These are phyloP conservation scores for Carduelis carduelis DNA, from an alignment of 2,797 vertebrate genomes.

Conservation along the genomic window DNA sequence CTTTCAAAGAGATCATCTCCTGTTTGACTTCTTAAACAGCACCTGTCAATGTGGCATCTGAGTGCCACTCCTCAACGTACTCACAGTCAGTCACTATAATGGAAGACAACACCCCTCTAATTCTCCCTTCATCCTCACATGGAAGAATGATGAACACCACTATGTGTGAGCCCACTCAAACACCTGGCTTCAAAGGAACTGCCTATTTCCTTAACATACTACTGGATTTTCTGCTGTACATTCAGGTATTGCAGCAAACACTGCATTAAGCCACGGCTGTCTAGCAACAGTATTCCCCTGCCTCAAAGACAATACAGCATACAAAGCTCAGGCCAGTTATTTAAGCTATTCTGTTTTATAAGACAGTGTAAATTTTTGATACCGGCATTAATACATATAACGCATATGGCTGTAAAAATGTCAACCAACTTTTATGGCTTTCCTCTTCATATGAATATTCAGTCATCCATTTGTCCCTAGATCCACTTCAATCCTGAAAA, in stretches of 20 bases:
- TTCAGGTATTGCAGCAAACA: neutral
- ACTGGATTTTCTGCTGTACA: neutral
- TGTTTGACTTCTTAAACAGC: neutral
- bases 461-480: slow-evolving; percentile 68
- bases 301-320: neutral
- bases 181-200: neutral
- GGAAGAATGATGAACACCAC: neutral
- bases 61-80: neutral
- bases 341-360: neutral
- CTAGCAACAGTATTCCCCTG: neutral
- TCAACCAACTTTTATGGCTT: slow-evolving; percentile 74
- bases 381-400: neutral
- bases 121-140: neutral
- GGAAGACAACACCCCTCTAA: neutral
- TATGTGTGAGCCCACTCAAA: neutral
- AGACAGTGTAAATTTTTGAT: neutral
- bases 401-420: neutral
- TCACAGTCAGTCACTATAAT: neutral
- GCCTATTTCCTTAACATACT: neutral
- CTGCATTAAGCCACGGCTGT: neutral
- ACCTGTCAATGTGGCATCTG: neutral
- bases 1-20: neutral
- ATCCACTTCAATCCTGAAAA: slow-evolving; percentile 72
- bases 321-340: neutral
- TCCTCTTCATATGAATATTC: slow-evolving; percentile 76